Conservation (phyloP, 2,113 vertebrate genomes). For the Ochotona princeps region DNA sequence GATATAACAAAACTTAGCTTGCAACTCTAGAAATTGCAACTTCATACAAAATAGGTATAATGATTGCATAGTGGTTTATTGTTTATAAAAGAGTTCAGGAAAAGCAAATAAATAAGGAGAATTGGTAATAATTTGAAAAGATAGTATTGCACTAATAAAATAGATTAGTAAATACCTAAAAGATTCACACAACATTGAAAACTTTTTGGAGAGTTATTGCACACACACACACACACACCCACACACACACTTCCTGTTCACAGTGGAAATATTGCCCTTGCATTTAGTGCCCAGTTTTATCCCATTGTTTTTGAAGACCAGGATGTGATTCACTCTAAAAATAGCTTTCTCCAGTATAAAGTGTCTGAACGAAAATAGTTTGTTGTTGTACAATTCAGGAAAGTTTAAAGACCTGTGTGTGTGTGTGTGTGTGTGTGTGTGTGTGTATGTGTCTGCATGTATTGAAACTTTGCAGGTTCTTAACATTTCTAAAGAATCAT, state of each 20-base stretch:
- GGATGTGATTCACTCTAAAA: constrained; percentile 79
- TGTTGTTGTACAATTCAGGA: constrained; percentile 75
- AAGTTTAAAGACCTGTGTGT: constrained; percentile 60
- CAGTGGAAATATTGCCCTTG: constrained; percentile 71
- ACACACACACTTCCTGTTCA: constrained; percentile 59
- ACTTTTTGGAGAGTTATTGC: background rate
- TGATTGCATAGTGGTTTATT: background rate
- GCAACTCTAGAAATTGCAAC: background rate
- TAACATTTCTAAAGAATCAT: background rate
- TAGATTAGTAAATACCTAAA: background rate
- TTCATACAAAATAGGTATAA: background rate
- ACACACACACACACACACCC: background rate
- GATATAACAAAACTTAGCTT: constrained; percentile 25
- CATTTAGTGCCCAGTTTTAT: constrained; percentile 70
- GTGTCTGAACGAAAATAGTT: constrained; percentile 74
- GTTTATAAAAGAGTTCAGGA: background rate
- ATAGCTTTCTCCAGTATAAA: constrained; percentile 69
- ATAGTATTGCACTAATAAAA: background rate
- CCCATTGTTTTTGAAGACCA: constrained; percentile 75
- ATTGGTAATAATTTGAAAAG: background rate
- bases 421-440: background rate
- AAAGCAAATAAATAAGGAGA: background rate
- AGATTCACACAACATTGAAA: background rate
- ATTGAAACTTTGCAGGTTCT: background rate
- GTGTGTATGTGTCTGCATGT: background rate